These are phyloP conservation scores for Acromyrmex charruanus DNA, from an alignment of 1,140 invertebrate species.

Conservation along the genomic window DNA sequence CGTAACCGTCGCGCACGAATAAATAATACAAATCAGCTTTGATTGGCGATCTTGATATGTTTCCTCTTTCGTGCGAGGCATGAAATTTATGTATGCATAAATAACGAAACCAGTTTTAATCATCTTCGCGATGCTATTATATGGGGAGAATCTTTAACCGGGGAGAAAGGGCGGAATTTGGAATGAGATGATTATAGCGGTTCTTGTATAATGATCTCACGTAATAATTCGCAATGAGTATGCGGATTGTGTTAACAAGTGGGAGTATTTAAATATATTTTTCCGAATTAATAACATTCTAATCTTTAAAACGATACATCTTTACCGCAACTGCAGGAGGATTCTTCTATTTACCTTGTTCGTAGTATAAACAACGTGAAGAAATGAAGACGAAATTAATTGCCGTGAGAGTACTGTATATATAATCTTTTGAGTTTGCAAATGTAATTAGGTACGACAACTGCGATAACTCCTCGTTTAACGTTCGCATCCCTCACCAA, in stretches of 20 bases:
- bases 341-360: background rate
- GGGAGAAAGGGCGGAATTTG: slow-evolving; percentile 56
- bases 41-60: slow-evolving; percentile 22
- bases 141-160: slow-evolving; percentile 20
- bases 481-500: slow-evolving; percentile 28
- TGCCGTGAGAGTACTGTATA: background rate
- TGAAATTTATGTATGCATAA: slow-evolving; percentile 61
- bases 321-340: background rate
- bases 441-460: slow-evolving; percentile 31
- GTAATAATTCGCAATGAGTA: slow-evolving; percentile 57
- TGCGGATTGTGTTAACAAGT: slow-evolving; percentile 50
- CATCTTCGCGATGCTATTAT: slow-evolving; percentile 41
- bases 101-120: slow-evolving; percentile 58
- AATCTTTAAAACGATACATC: background rate
- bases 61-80: slow-evolving; percentile 43
- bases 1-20: slow-evolving; percentile 9
- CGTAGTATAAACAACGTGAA: background rate
- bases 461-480: slow-evolving; percentile 34
- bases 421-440: background rate
- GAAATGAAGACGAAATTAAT: background rate
- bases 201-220: slow-evolving; percentile 49
- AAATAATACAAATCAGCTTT: slow-evolving; percentile 42
- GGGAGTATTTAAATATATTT: slow-evolving; percentile 13
- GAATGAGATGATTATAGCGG: slow-evolving; percentile 50
- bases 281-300: background rate